Evolutionary conservation across 2,797 vertebrate genomes (phyloP).

Genomic region (Onychomys torridus): DNA sequence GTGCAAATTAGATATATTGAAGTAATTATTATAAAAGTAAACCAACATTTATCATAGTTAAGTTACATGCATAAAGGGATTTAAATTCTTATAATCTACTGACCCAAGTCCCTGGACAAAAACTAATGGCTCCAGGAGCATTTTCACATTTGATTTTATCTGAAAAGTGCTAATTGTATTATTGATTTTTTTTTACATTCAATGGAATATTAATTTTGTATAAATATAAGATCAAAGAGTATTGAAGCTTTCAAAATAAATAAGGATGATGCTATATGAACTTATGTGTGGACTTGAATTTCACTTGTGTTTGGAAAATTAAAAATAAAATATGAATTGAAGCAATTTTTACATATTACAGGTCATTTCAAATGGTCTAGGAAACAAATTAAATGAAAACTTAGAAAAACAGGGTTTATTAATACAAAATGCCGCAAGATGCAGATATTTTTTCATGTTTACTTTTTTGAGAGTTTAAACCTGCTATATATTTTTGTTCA

Average conservation of each 20-base stretch:
- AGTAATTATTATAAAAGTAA: conserved; percentile 40
- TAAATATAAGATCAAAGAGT: neutral
- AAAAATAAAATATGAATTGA: conserved; percentile 23
- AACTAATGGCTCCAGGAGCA: neutral
- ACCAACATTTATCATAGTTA: conserved; percentile 11
- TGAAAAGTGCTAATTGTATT: neutral
- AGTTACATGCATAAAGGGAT: neutral
- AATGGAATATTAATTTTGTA: conserved; percentile 30
- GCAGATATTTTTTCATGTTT: conserved; percentile 40
- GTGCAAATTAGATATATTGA: conserved; percentile 41
- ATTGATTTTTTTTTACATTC: neutral
- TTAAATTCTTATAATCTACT: conserved; percentile 26
- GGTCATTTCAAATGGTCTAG: conserved; percentile 10
- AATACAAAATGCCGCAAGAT: neutral
- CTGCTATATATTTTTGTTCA: neutral
- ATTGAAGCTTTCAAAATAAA: neutral
- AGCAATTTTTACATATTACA: conserved; percentile 3
- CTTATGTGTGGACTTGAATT: neutral
- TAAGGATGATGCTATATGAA: neutral
- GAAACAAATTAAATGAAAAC: neutral
- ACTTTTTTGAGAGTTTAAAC: conserved; percentile 32
- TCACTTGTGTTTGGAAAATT: conserved; percentile 4
- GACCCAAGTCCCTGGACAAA: neutral
- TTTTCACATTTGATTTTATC: conserved; percentile 11
- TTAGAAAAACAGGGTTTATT: neutral